phyloP scores from a whole-genome alignment of 2,113 vertebrate genomes.

The Pristiophorus japonicus region DNA sequence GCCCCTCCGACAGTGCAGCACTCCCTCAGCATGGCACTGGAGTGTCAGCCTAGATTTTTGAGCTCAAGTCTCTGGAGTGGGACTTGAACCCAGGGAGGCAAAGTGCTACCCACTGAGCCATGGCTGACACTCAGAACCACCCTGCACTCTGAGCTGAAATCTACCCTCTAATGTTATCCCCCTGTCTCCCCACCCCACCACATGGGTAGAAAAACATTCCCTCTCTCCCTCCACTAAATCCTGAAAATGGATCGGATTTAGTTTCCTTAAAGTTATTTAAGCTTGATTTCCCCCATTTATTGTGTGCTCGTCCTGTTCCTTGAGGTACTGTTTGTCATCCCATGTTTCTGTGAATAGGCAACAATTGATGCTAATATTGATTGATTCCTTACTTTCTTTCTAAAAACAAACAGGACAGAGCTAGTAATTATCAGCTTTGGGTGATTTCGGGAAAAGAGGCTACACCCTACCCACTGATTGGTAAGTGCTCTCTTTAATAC shows the following conservation, averaged over 20 bases:
- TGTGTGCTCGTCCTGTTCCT: background rate
- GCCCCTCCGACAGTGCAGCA: too few relatives aligned
- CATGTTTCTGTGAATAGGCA: background rate
- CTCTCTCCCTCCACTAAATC: background rate
- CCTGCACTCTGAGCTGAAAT: background rate
- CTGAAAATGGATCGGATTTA: background rate
- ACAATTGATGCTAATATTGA: background rate
- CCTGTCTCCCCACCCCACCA: background rate
- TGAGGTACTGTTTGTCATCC: background rate
- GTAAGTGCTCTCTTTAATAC: conserved; percentile 48
- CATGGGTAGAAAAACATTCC: background rate
- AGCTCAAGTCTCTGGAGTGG: too few relatives aligned
- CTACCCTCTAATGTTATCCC: background rate
- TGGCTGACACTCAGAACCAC: background rate
- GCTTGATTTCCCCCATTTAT: background rate
- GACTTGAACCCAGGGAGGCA: too few relatives aligned
- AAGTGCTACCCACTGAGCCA: too few relatives aligned
- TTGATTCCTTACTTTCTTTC: background rate
- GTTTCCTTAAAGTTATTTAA: background rate
- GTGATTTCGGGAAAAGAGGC: conserved; percentile 61
- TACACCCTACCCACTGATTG: conserved; percentile 60
- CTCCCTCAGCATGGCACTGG: too few relatives aligned
- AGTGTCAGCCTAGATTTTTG: too few relatives aligned
- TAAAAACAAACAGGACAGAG: conserved; percentile 46
- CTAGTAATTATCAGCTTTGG: conserved; percentile 61